A percentile compares a stretch with the other conserved stretches of the same genome.
Evolutionary conservation across 2,113 vertebrate species (phyloP).

Genomic region (Garra rufa): DNA sequence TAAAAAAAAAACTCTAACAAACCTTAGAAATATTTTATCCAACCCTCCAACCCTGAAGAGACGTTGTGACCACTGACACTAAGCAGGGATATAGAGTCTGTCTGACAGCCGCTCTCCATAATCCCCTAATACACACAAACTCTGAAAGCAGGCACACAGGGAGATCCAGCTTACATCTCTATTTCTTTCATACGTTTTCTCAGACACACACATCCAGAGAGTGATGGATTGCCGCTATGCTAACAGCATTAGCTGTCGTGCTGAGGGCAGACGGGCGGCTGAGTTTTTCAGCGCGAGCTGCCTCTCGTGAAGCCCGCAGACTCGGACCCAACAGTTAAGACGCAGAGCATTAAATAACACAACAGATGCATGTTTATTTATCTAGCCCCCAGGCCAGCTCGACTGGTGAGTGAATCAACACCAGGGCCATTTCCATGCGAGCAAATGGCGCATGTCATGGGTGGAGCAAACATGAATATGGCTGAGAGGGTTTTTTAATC

Average conservation of each 20-base stretch:
- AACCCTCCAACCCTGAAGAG: background rate
- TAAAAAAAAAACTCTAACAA: no score
- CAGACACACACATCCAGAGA: background rate
- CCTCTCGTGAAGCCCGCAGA: background rate
- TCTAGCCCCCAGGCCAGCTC: slow-evolving; percentile 61
- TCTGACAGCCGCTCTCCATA: slow-evolving; percentile 46
- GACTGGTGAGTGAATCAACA: slow-evolving; percentile 64
- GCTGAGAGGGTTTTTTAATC: slow-evolving; percentile 68
- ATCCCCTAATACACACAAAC: slow-evolving; percentile 53
- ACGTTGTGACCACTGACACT: background rate
- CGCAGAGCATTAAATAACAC: slow-evolving; percentile 63
- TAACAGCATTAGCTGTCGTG: slow-evolving; percentile 39
- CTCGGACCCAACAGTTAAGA: slow-evolving; percentile 27
- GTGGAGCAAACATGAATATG: slow-evolving; percentile 61
- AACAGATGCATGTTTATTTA: slow-evolving; percentile 70
- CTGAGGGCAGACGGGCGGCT: slow-evolving; percentile 29
- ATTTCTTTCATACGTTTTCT: slow-evolving; percentile 30
- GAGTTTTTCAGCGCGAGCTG: background rate
- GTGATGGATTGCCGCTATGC: slow-evolving; percentile 41
- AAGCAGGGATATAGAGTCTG: slow-evolving; percentile 29
- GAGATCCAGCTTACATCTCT: slow-evolving; percentile 45
- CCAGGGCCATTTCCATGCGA: slow-evolving; percentile 65
- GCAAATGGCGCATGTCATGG: slow-evolving; percentile 73
- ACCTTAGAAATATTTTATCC: no score
- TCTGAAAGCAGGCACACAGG: slow-evolving; percentile 38